Evolutionary conservation across 2,113 vertebrate species (phyloP), one percentile per base, ranked within the genome.

Genomic region (Hemichromis elongatus): DNA sequence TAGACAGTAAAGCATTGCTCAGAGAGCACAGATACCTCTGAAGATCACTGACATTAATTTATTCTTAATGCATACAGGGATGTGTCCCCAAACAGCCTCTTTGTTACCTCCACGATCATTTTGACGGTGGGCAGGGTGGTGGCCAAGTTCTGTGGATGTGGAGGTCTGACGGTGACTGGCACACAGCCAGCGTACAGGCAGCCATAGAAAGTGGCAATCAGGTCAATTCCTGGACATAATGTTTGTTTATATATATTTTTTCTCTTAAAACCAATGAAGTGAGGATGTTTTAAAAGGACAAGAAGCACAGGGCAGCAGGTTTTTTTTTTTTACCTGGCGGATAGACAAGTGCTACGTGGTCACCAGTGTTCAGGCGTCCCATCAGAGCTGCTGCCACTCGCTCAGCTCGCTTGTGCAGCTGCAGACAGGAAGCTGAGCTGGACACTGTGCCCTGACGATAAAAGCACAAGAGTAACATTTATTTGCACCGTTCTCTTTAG

Each of bases 111-210:
- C 12, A 99, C 98, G 59, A 99, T 99, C 98, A 99, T 99, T 94
- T 97, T 98, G 94, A 99, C 98, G 1, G 98, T 99, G 84, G 98
- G 98, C 57, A 99, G 95, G 2, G 98, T 99, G 80, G 98, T 99
- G 52, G 97, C 95, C 47, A 99, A 96, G 88, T 99, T 99, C 94
- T 98, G 98, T 0, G 98, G 97, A 86, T 99, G 98, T 0, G 98
- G 98, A 0, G 98, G 98, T 57, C 98, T 95, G 88, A 99, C 98
- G 0, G 98, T 99, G 87, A 99, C 96, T 0, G 98, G 98, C 77
- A 99, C 96, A 54, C 97, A 98, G 83, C 98, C 98, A 0, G 97
- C 97, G 0, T 99, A 99, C 42, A 99, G 94, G 89, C 98, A 99
- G 86, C 98, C 98, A 2, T 99, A 99, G 95, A 99, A 99, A 9